phyloP scores from a whole-genome alignment of 2,113 vertebrate genomes.

The Takifugu flavidus region DNA sequence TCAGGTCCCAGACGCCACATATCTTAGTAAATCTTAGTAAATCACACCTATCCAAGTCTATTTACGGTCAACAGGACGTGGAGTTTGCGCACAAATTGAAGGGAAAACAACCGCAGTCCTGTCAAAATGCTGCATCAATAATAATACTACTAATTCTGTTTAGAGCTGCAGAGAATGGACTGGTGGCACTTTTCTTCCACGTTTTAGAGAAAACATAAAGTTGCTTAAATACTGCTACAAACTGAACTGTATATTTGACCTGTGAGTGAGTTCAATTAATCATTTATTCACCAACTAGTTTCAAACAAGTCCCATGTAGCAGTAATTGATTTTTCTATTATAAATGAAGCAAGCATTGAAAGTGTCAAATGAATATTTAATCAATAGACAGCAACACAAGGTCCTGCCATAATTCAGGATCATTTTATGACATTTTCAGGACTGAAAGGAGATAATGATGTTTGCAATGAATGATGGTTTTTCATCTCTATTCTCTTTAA shows the following conservation, averaged over 20 bases:
- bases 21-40: constrained; percentile 7
- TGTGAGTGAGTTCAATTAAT: background rate
- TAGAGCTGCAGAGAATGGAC: background rate
- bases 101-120: constrained; percentile 7
- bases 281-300: background rate
- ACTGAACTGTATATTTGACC: background rate
- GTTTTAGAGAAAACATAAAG: background rate
- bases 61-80: constrained; percentile 21
- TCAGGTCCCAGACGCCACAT: background rate
- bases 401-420: background rate
- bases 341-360: background rate
- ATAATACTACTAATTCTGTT: background rate
- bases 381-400: background rate
- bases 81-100: background rate
- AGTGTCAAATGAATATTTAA: background rate
- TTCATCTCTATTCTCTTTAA: background rate
- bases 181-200: background rate
- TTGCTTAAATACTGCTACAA: background rate
- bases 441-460: background rate
- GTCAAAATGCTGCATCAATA: constrained; percentile 12
- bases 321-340: background rate
- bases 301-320: background rate
- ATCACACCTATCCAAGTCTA: constrained; percentile 24
- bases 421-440: background rate
- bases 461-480: background rate